Evolutionary conservation across 2,888 invertebrate species (phyloP), one percentile per base, ranked within the genome.

Genomic region (Julus scandinavius): DNA sequence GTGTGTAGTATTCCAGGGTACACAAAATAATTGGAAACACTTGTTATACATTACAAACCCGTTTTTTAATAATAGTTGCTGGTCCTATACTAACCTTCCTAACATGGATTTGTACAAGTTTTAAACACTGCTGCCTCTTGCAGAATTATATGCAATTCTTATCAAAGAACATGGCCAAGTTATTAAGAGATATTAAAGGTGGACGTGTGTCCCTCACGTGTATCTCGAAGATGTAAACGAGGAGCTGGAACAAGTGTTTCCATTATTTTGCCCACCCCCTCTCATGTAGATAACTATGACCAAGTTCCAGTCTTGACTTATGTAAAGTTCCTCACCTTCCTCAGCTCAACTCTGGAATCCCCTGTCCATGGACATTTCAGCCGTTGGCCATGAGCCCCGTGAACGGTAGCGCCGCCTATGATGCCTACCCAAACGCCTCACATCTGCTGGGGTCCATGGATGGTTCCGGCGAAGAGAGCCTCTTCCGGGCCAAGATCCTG

Each of bases 401-500:
- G n/a, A 85, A 49, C 49, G 83, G n/a, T 4, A 41, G 17, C 49
- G 17, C 13, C 6, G 7, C 49, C 85, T 72, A 72, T 29, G 17
- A 5, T 3, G 15, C 6, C 49, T 49, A 41, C 20, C 85, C 49
- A 7, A 85, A 85, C 20, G 15, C 87, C 45, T 49, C 87, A 20
- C 50, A 20, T 6, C 20, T 40, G 6, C 29, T 54, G 87, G 87
- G 38, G n/a, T 3, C 85, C n/a, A 85, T 29, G 38, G 85, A 45
- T 45, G 45, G 45, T 45, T 45, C 17, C 41, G 41, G 20, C 38
- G 49, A n/a, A 6, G 49, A 50, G 54, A n/a, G 7, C 45, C 58
- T 38, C 1, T 29, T 86, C 38, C n/a, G 50, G 84, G 88, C 83
- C 9, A 49, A 84, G n/a, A 84, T 88, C 58, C 45, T 88, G 0